These are phyloP conservation scores for Rhinichthys klamathensis DNA, from an alignment of 2,113 vertebrate species.

Conservation along the genomic window DNA sequence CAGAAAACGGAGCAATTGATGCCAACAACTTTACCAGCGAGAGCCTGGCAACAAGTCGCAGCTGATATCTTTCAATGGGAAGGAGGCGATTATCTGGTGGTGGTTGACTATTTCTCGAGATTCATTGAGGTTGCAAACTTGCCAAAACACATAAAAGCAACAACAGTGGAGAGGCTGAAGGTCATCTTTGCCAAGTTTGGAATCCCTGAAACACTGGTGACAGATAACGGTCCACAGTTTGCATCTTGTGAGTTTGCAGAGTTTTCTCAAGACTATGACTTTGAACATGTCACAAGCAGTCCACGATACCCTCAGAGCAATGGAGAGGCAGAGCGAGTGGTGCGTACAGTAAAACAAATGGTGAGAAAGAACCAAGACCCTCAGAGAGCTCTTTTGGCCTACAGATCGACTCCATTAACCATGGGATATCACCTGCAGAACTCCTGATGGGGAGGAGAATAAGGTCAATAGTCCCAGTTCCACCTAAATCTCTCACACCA, in stretches of 20 bases:
- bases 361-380: too few relatives aligned
- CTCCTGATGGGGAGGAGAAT: neutral
- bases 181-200: neutral
- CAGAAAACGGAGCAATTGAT: neutral
- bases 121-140: neutral
- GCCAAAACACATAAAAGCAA: neutral
- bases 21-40: neutral
- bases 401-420: too few relatives aligned
- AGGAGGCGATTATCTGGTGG: neutral
- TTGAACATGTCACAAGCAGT: too few relatives aligned
- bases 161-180: neutral
- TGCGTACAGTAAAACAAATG: too few relatives aligned
- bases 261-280: too few relatives aligned
- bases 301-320: too few relatives aligned
- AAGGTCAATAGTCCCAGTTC: neutral
- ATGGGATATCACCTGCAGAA: too few relatives aligned
- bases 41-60: neutral
- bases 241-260: neutral
- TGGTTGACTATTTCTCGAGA: neutral
- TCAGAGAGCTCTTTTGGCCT: too few relatives aligned
- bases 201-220: too few relatives aligned
- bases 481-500: too few relatives aligned
- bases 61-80: neutral
- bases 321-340: too few relatives aligned
- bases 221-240: too few relatives aligned